A percentile compares a stretch with the other conserved stretches of the same genome.
phyloP scores from a whole-genome alignment of 2,888 invertebrate species.

The Mesorhabditis spiculigera region DNA sequence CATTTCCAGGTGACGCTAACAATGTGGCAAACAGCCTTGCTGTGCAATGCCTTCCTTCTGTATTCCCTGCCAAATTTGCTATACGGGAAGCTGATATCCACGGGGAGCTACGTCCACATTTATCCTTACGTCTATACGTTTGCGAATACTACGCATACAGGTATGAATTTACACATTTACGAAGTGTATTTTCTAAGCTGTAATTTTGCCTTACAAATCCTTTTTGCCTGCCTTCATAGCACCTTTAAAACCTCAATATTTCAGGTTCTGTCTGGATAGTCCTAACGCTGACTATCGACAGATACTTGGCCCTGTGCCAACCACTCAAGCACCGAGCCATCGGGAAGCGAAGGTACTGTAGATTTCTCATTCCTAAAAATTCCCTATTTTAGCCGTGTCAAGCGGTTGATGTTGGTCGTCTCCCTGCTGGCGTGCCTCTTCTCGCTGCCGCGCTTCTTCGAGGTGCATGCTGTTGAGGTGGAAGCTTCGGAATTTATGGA shows the following conservation, averaged over 20 bases:
- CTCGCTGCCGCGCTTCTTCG: conserved; percentile 53
- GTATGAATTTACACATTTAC: conserved; percentile 8
- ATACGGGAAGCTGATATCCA: conserved; percentile 34
- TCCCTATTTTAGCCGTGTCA: conserved; percentile 45
- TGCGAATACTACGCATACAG: conserved; percentile 55
- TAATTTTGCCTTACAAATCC: not conserved
- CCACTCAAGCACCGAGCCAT: conserved; percentile 54
- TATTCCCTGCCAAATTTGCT: conserved; percentile 52
- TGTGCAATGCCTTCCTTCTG: conserved; percentile 54
- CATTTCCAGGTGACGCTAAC: conserved; percentile 50
- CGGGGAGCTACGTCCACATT: conserved; percentile 45
- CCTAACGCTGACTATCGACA: conserved; percentile 52
- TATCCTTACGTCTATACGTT: conserved; percentile 55
- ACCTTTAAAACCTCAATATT: not conserved
- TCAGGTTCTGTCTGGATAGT: conserved; percentile 54
- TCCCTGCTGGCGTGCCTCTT: conserved; percentile 49
- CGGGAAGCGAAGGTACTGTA: conserved; percentile 47
- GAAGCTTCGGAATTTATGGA: not conserved
- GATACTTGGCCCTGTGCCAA: conserved; percentile 54
- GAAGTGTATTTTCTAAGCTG: not conserved
- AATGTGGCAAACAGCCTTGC: conserved; percentile 53
- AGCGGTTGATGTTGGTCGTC: conserved; percentile 49
- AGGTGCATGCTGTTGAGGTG: conserved; percentile 35
- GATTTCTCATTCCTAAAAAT: not conserved
- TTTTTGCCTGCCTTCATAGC: not conserved